These are phyloP conservation scores for Habroteleia sp. DNA, from an alignment of 2,888 invertebrate species.

Conservation along the genomic window DNA sequence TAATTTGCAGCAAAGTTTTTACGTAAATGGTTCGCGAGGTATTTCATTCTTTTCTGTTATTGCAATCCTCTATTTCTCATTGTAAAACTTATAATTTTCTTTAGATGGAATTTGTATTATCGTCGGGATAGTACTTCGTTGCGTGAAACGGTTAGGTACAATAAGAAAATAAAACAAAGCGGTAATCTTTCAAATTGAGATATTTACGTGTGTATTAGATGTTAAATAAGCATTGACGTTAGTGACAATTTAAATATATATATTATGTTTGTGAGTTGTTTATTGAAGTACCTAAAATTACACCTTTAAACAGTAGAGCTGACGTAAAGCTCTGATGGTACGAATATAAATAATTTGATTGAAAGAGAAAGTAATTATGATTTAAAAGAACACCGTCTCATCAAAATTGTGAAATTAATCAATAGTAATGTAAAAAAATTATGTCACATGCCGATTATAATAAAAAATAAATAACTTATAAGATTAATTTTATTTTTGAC, in stretches of 20 bases:
- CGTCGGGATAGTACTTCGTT: slow-evolving; percentile 6
- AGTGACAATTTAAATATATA: slow-evolving; percentile 13
- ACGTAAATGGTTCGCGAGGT: slow-evolving; percentile 18
- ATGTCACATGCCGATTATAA: no score
- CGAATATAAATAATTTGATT: no score
- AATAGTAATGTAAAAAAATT: no score
- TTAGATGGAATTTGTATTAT: slow-evolving; percentile 6
- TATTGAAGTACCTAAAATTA: no score
- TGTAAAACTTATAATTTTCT: slow-evolving; percentile 29
- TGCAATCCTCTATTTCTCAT: slow-evolving; percentile 29
- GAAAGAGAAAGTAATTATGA: slow-evolving; percentile 25
- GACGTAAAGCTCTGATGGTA: no score
- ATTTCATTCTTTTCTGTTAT: slow-evolving; percentile 26
- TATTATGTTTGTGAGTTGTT: no score
- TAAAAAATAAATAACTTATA: no score
- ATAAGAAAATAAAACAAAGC: slow-evolving; percentile 13
- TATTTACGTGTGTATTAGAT: slow-evolving; percentile 25
- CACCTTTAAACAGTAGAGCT: no score
- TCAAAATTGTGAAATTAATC: no score
- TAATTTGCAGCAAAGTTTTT: slow-evolving; percentile 19
- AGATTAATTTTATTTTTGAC: no score
- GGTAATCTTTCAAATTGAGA: slow-evolving; percentile 16
- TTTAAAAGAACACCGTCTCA: no score
- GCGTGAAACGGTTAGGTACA: slow-evolving; percentile 10
- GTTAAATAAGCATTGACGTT: no score